phyloP scores from a whole-genome alignment of 2,113 vertebrate genomes.

The Apistogramma diplotaenia region DNA sequence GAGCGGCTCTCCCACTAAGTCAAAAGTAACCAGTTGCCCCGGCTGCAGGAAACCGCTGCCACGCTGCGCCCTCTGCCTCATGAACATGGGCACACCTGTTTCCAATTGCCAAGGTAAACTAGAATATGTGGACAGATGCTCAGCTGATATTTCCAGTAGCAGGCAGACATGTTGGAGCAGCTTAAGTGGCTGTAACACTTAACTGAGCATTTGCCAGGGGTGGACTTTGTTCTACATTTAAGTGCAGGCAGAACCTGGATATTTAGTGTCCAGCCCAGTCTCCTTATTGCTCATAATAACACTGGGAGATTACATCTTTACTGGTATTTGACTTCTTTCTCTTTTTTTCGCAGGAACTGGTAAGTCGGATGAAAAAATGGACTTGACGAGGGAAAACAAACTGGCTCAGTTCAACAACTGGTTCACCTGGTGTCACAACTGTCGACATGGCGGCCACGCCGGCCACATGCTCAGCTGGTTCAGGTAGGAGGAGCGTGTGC shows the following conservation, averaged over 20 bases:
- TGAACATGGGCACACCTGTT: slow-evolving; percentile 98
- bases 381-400: slow-evolving; percentile 96
- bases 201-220: not conserved
- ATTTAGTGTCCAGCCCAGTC: not conserved
- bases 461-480: slow-evolving; percentile 99
- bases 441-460: slow-evolving; percentile 95
- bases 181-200: slow-evolving; percentile 7
- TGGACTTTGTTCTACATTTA: slow-evolving; percentile 33
- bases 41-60: slow-evolving; percentile 97
- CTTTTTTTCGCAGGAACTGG: slow-evolving; percentile 79
- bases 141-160: not conserved
- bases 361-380: slow-evolving; percentile 94
- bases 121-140: not conserved
- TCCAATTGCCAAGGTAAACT: slow-evolving; percentile 90
- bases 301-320: not conserved
- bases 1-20: slow-evolving; percentile 96
- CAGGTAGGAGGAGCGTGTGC: slow-evolving; percentile 78
- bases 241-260: not conserved
- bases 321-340: not conserved
- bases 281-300: not conserved
- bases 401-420: slow-evolving; percentile 98
- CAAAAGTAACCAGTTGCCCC: slow-evolving; percentile 97
- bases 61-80: slow-evolving; percentile 96
- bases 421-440: slow-evolving; percentile 99
- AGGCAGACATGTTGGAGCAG: not conserved